Evolutionary conservation across 2,888 invertebrate species (phyloP).

Genomic region (Perizoma flavofasciatum): DNA sequence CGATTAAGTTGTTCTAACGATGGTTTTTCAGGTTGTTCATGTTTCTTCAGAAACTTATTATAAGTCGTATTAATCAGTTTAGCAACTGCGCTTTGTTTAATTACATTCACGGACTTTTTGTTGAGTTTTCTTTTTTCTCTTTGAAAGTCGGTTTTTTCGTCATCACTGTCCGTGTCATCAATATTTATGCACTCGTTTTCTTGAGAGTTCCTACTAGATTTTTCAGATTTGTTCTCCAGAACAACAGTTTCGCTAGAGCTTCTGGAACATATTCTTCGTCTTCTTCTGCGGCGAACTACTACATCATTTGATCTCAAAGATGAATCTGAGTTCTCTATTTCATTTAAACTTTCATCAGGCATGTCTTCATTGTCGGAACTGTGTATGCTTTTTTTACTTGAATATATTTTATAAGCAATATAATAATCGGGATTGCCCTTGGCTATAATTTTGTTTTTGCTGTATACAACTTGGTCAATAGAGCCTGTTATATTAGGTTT

Average conservation of each 20-base stretch:
- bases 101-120: background rate
- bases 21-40: slow-evolving; percentile 17
- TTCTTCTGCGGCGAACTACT: slow-evolving; percentile 35
- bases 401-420: slow-evolving; percentile 46
- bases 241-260: slow-evolving; percentile 55
- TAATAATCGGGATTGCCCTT: slow-evolving; percentile 48
- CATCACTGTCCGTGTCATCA: slow-evolving; percentile 60
- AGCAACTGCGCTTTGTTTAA: slow-evolving; percentile 7
- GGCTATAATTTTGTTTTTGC: slow-evolving; percentile 52
- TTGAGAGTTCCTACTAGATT: slow-evolving; percentile 11
- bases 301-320: slow-evolving; percentile 20
- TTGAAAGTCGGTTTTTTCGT: slow-evolving; percentile 36
- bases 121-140: slow-evolving; percentile 11
- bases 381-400: slow-evolving; percentile 24
- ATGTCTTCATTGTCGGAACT: slow-evolving; percentile 42
- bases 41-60: slow-evolving; percentile 12
- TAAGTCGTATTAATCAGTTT: slow-evolving; percentile 11
- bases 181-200: slow-evolving; percentile 57
- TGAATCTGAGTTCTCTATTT: slow-evolving; percentile 19
- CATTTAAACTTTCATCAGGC: background rate
- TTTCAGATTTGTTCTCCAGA: slow-evolving; percentile 40
- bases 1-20: slow-evolving; percentile 55
- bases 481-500: slow-evolving; percentile 58
- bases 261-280: slow-evolving; percentile 50
- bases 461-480: slow-evolving; percentile 52